Evolutionary conservation across 2,797 vertebrate species (phyloP).

Genomic region (Vespertilio murinus): DNA sequence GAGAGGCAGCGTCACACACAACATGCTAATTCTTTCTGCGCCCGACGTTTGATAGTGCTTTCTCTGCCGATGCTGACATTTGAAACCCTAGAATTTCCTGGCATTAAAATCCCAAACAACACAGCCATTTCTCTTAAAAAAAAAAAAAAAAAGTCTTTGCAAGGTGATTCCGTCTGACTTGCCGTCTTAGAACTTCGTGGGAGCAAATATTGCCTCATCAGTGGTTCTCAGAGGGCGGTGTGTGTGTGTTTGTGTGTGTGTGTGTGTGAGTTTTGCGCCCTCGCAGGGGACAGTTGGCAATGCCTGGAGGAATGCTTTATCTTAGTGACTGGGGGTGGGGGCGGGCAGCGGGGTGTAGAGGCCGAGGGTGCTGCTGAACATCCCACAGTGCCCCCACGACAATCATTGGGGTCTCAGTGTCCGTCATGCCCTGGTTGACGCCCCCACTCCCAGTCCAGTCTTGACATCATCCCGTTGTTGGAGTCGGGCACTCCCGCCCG

Average conservation of each 20-base stretch:
- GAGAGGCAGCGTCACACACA: background rate
- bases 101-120: conserved; percentile 41
- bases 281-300: background rate
- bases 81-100: conserved; percentile 50
- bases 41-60: conserved; percentile 58
- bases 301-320: background rate
- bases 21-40: background rate
- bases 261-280: background rate
- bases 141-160: background rate
- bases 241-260: too few species aligned
- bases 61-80: conserved; percentile 34
- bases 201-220: conserved; percentile 58
- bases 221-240: too few species aligned
- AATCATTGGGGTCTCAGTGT: background rate
- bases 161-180: conserved; percentile 25
- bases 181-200: conserved; percentile 50
- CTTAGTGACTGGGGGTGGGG: too few species aligned
- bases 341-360: background rate
- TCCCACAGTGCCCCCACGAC: accelerated
- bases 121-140: background rate
- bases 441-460: background rate
- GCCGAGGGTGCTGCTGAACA: background rate
- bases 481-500: background rate
- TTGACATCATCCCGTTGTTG: accelerated
- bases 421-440: background rate